Evolutionary conservation across 2,888 invertebrate species (phyloP).

Genomic region (Nymphalis polychloros): DNA sequence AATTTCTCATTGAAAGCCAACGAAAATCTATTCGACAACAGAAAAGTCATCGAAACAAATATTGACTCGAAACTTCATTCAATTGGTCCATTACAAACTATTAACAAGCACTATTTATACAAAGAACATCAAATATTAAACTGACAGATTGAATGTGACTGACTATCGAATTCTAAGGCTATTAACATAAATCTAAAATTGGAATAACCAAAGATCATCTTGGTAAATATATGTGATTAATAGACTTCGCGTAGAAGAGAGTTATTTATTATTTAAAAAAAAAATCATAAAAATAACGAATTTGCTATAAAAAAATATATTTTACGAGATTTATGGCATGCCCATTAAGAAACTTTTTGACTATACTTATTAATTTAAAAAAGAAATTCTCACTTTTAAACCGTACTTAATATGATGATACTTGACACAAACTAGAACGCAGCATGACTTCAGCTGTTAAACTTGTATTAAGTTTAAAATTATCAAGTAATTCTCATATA

Average conservation of each 20-base stretch:
- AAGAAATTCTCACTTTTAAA: not conserved
- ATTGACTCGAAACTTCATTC: not conserved
- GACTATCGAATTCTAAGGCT: too few species aligned
- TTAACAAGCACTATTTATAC: not conserved
- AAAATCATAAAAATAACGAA: too few species aligned
- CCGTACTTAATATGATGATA: conserved; percentile 14
- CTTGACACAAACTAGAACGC: conserved; percentile 43
- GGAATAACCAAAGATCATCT: too few species aligned
- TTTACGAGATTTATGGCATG: too few species aligned
- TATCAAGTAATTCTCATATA: not conserved
- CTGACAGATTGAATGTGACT: too few species aligned
- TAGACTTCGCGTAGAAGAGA: too few species aligned
- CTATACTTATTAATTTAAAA: not conserved
- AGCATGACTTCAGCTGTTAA: conserved; percentile 53
- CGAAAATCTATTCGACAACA: not conserved
- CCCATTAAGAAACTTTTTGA: too few species aligned
- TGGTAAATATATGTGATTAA: too few species aligned
- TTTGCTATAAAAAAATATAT: too few species aligned
- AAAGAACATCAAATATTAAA: conserved; percentile 8
- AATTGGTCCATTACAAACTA: too few species aligned
- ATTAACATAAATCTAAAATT: too few species aligned
- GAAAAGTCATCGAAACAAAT: conserved; percentile 2
- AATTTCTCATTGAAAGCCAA: not conserved
- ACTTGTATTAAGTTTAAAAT: conserved; percentile 47
- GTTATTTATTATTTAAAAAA: too few species aligned